These are phyloP conservation scores for Araneus ventricosus DNA, from an alignment of 1,140 invertebrate genomes.

Conservation along the genomic window DNA sequence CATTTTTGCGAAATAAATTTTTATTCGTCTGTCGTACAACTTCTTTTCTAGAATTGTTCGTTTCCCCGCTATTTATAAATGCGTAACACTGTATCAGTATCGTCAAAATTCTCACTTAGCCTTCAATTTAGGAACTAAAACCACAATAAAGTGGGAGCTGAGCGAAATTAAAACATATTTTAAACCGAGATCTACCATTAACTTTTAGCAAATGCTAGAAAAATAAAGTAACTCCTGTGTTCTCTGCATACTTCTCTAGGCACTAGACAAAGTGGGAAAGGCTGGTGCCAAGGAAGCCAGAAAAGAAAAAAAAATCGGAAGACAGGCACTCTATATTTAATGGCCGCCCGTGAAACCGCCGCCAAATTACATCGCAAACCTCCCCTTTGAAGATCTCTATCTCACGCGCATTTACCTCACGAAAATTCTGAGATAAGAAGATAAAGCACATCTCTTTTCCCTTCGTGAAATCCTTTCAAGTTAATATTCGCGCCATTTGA, in stretches of 20 bases:
- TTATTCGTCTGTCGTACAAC: no score
- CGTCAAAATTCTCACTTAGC: no score
- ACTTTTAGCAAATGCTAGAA: no score
- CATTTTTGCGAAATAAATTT: no score
- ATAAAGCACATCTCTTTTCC: background rate
- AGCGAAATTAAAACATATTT: no score
- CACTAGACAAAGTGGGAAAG: background rate
- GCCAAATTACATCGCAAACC: constrained; percentile 32
- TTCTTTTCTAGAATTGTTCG: no score
- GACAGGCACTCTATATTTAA: background rate
- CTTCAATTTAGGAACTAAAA: no score
- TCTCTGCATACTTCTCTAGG: background rate
- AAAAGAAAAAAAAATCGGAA: background rate
- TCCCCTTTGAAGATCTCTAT: constrained; percentile 47
- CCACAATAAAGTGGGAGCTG: no score
- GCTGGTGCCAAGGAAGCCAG: background rate
- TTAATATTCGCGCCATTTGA: constrained; percentile 46
- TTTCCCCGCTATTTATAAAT: no score
- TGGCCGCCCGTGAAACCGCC: background rate
- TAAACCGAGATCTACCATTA: no score
- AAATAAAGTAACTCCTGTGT: background rate
- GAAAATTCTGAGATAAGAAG: background rate
- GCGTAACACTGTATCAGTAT: no score
- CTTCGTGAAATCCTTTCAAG: constrained; percentile 35
- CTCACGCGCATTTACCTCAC: constrained; percentile 7